Conservation (phyloP, 1,140 invertebrate species). For the Eumaeus atala region DNA sequence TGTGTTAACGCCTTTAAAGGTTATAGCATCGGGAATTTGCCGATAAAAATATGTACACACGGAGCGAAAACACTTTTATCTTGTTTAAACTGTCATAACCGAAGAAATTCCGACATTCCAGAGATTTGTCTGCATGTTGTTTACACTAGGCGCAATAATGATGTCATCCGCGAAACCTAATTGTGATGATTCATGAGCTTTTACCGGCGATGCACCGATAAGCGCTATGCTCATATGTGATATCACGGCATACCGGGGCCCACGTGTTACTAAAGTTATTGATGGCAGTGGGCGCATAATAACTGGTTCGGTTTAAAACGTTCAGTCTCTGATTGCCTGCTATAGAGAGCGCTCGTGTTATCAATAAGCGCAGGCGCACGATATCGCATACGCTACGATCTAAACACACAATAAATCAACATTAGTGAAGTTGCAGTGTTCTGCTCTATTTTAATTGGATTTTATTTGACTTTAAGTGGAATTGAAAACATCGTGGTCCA, state of each 20-base stretch:
- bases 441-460: slow-evolving; percentile 40
- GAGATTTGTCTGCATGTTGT: slow-evolving; percentile 21
- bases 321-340: slow-evolving; percentile 63
- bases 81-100: not conserved
- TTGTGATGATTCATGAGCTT: slow-evolving; percentile 65
- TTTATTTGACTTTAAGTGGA: slow-evolving; percentile 38
- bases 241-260: slow-evolving; percentile 48
- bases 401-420: slow-evolving; percentile 3
- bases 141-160: slow-evolving; percentile 39
- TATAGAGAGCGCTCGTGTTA: slow-evolving; percentile 51
- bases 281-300: slow-evolving; percentile 66
- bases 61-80: no score
- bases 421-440: slow-evolving; percentile 42
- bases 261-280: slow-evolving; percentile 65
- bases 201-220: slow-evolving; percentile 67
- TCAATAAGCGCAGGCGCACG: slow-evolving; percentile 28
- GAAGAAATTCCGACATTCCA: not conserved
- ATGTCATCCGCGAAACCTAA: slow-evolving; percentile 62
- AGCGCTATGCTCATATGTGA: slow-evolving; percentile 46
- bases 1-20: no score
- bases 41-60: no score
- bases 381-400: slow-evolving; percentile 37
- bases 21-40: no score
- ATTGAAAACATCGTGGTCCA: slow-evolving; percentile 44
- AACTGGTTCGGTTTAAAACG: slow-evolving; percentile 55